Evolutionary conservation across 2,113 vertebrate species (phyloP), one percentile per base, ranked within the genome.

Genomic region (Tupaia chinensis): DNA sequence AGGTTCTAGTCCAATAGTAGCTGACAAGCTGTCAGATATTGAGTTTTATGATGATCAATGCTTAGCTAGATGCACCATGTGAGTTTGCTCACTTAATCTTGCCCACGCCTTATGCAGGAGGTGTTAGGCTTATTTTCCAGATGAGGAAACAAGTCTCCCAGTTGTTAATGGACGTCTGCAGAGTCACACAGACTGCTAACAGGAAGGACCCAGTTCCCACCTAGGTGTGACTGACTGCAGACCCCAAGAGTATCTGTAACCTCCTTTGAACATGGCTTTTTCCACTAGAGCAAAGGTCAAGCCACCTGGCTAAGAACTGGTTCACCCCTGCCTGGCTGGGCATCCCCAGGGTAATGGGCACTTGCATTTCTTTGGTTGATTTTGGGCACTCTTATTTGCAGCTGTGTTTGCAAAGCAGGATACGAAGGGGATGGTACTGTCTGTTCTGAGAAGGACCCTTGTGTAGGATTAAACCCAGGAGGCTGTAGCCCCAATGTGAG

Each of bases 361-460:
- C 79, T 27, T 19, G 0, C 1, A 7, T 2, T 70, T 68, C 72
- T 7, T 2, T 29, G 70, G 86, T 93, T 20, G 1, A 97, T 80
- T 94, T 27, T 17, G 65, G 15, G 54, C 61, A 3, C 60, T 95
- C 88, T 93, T 91, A 56, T 85, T 92, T 34, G 14, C 80, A 99
- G 99, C 93, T 99, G 99, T 96, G 96, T 99, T 20, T 99, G 99
- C 98, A 99, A 99, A 90, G 96, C 98, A 32, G 99, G 99, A 81
- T 99, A 99, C 4, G 97, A 99, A 95, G 99, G 99, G 1, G 99
- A 99, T 5, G 99, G 99, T 15, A 97, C 97, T 72, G 98, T 97
- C 83, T 99, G 99, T 80, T 98, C 97, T 44, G 98, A 99, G 95
- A 89, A 44, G 0, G 99, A 99, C 95, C 98, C 99, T 1, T 99